Base-by-base conservation (phyloP, 64 coral and sea anemone genomes). In the Stylophora pistillata region DNA sequence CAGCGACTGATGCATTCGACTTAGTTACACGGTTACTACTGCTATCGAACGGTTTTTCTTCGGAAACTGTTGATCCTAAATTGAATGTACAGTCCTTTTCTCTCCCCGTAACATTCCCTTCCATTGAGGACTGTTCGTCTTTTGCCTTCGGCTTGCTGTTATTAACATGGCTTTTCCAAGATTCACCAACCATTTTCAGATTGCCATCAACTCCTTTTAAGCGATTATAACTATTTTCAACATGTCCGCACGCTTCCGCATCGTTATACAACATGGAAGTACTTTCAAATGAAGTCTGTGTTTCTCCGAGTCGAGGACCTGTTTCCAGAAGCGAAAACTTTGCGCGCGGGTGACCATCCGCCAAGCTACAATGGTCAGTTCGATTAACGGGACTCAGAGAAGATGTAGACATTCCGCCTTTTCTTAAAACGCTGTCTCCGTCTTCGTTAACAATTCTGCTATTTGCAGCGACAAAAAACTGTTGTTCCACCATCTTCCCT, bases 221-320 rank as follows among this genome's bases (percentile, higher is more conserved):
- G 16, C 27, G 17, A 58, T 79, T 18, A 10, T 30, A 13, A 17
- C 15, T 30, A 58, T 79, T 33, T 52, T 54, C 13, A 53, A 1
- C 69, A 2, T 68, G n/a, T 68, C 23, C 25, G 64, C 23, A 26
- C 3, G 12, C 23, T 26, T 68, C 3, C 5, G n/a, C 4, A 1
- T 68, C n/a, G 26, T 2, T 68, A 25, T 27, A 10, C 64, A 26
- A 21, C 23, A n/a, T 9, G 11, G 15, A 17, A 13, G 20, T 70
- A 21, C 20, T 84, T 23, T 84, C 80, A 27, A 27, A 15, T 2
- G 66, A 13, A 70, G 33, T 26, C 12, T 69, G 80, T 23, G 80
- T 84, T 26, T 84, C 80, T 15, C 80, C 80, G 17, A 84, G 60
- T 23, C 69, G 80, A 84, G 80, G 80, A 70, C 62, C 14, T 0